Evolutionary conservation across 2,888 invertebrate species (phyloP).

Genomic region (Drosophila leonis): DNA sequence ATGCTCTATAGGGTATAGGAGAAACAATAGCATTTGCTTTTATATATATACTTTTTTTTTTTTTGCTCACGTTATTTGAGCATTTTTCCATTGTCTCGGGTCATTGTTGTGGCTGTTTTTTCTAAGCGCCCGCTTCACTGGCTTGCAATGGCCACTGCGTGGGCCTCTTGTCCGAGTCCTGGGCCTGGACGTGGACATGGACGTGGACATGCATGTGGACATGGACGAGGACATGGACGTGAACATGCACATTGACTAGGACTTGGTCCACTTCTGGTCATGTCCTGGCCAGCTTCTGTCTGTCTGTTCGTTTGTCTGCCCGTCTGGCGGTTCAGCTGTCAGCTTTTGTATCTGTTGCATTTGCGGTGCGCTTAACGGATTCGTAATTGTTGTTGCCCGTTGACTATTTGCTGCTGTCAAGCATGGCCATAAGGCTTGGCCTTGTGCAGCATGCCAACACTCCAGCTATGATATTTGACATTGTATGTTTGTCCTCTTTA

Average conservation of each 20-base stretch:
- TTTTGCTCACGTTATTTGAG: slow-evolving; percentile 30
- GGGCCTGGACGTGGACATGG: background rate
- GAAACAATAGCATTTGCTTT: slow-evolving; percentile 7
- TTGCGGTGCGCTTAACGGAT: slow-evolving; percentile 50
- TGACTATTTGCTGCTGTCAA: slow-evolving; percentile 3
- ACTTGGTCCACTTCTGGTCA: slow-evolving; percentile 4
- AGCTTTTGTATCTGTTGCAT: slow-evolving; percentile 55
- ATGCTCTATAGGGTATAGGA: slow-evolving; percentile 1
- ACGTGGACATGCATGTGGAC: background rate
- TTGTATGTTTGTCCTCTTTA: slow-evolving; percentile 28
- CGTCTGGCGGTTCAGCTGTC: slow-evolving; percentile 22
- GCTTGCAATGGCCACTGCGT: slow-evolving; percentile 28
- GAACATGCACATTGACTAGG: slow-evolving; percentile 7
- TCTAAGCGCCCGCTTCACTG: slow-evolving; percentile 34
- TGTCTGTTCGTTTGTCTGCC: background rate
- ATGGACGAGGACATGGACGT: background rate
- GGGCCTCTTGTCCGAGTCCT: background rate
- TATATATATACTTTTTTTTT: background rate
- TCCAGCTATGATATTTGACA: slow-evolving; percentile 6
- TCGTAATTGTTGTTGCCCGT: slow-evolving; percentile 25
- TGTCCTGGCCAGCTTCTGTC: slow-evolving; percentile 25
- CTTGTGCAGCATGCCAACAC: background rate
- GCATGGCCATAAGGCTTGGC: slow-evolving; percentile 1
- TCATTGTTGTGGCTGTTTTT: slow-evolving; percentile 35
- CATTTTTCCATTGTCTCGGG: slow-evolving; percentile 29